These are phyloP conservation scores for Cephus runcator DNA, from an alignment of 2,888 invertebrate species.

Conservation along the genomic window DNA sequence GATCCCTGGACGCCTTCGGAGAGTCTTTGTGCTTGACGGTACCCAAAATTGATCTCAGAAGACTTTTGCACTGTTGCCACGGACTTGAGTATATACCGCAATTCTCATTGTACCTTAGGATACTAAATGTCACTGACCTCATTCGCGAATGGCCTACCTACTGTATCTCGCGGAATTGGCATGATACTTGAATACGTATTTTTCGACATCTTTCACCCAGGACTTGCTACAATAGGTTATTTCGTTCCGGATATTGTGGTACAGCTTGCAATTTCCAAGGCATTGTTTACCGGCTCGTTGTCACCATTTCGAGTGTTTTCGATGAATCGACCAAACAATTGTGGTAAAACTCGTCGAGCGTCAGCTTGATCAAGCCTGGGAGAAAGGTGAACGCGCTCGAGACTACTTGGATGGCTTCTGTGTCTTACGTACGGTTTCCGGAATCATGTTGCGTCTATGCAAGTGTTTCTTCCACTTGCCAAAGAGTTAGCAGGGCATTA, in stretches of 20 bases:
- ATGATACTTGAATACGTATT: not conserved
- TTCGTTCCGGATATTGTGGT: not conserved
- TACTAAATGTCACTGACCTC: too few relatives aligned
- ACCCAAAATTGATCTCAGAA: not conserved
- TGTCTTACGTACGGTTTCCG: slow-evolving; percentile 33
- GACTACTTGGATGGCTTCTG: slow-evolving; percentile 27
- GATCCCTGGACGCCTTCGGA: not conserved
- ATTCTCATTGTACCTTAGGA: too few relatives aligned
- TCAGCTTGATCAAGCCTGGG: not conserved
- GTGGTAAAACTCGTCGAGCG: not conserved
- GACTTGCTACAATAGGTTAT: not conserved
- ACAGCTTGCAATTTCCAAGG: not conserved
- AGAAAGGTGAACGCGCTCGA: not conserved
- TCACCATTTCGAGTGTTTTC: not conserved
- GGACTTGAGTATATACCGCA: not conserved
- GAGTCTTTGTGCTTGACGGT: not conserved
- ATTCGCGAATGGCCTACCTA: too few relatives aligned
- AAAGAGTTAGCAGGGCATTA: not conserved
- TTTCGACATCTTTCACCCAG: not conserved
- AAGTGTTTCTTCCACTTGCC: not conserved
- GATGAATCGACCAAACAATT: not conserved
- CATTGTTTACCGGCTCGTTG: not conserved
- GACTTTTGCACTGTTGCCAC: not conserved
- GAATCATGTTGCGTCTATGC: slow-evolving; percentile 22
- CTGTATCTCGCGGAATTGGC: not conserved